Base-by-base conservation (phyloP, 2,888 invertebrate genomes). In the Drosophila longiperda region DNA sequence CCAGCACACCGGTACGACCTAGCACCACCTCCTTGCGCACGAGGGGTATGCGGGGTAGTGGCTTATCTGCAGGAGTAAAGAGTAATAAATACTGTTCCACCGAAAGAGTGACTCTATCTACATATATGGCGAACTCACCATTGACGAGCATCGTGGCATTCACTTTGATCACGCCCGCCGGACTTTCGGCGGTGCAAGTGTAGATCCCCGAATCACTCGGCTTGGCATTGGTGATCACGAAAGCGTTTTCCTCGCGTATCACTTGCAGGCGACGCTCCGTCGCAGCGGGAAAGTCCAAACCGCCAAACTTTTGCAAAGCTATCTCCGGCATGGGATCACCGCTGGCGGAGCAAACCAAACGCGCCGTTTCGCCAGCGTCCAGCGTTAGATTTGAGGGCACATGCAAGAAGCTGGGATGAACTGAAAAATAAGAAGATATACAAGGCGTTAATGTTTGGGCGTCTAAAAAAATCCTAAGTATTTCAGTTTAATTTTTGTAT, bases 221-320 rank as follows among this genome's bases (percentile, higher is more conserved):
- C 92, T 97, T 98, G 29, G 97, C 97, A 93, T 97, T 96, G n/a
- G 97, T 95, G 83, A 99, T 99, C 91, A 98, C 97, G 92, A 98
- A 97, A 2, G 97, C 96, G 92, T 98, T 97, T 91, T 99, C 98
- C 36, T 96, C 95, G 0, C 97, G 97, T 95, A 98, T 97, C 54
- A 98, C 97, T 93, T 97, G 97, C 96, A 99, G 97, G 42, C 99
- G 94, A 52, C 98, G 95, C 92, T 99, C 98, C 82, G 97, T 95
- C 11, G 99, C 99, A 7, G 99, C 99, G 9, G 98, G 98, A 92
- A 99, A 99, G 91, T 98, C 97, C 90, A 97, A 96, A 0, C 97
- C 97, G n/a, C 97, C 97, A 93, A 97, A 97, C 93, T 98, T 98
- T 87, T 97, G 96, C 96, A 98, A 96, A 0, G 97, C 96, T 83